Percentiles rank a stretch among this genome's conserved stretches.
These are phyloP conservation scores for Acrobasis suavella DNA, from an alignment of 2,888 invertebrate genomes.

Conservation along the genomic window DNA sequence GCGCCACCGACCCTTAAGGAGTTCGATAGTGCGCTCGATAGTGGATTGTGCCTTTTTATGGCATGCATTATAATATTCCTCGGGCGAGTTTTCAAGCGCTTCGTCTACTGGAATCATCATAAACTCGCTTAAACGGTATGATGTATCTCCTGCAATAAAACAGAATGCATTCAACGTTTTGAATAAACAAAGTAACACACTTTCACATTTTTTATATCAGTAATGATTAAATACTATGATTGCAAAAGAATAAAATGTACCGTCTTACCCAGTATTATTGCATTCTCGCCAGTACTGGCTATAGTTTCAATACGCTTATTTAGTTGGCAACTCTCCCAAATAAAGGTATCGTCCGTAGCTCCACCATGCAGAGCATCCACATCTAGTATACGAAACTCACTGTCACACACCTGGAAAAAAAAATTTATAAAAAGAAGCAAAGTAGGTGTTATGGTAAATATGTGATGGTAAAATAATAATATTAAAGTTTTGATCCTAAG, in stretches of 20 bases:
- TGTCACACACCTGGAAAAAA: background rate
- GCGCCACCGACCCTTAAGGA: background rate
- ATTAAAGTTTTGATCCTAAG: too few relatives aligned
- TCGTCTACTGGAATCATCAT: background rate
- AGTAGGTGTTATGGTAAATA: too few relatives aligned
- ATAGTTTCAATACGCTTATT: background rate
- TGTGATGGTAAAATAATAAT: too few relatives aligned
- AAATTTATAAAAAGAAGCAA: too few relatives aligned
- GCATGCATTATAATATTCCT: background rate
- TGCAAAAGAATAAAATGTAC: background rate
- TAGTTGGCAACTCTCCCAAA: background rate
- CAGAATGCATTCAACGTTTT: background rate
- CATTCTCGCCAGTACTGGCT: background rate
- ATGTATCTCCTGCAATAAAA: too few relatives aligned
- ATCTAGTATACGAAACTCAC: background rate
- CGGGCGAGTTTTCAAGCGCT: background rate
- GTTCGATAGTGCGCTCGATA: background rate
- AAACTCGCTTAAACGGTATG: too few relatives aligned
- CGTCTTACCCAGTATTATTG: background rate
- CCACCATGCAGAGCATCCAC: background rate
- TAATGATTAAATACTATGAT: background rate
- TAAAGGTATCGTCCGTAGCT: background rate
- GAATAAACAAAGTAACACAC: background rate
- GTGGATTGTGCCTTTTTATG: background rate
- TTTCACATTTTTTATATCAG: background rate